Conservation (phyloP, 2,113 vertebrate species). For the Oreochromis tanganicae region DNA sequence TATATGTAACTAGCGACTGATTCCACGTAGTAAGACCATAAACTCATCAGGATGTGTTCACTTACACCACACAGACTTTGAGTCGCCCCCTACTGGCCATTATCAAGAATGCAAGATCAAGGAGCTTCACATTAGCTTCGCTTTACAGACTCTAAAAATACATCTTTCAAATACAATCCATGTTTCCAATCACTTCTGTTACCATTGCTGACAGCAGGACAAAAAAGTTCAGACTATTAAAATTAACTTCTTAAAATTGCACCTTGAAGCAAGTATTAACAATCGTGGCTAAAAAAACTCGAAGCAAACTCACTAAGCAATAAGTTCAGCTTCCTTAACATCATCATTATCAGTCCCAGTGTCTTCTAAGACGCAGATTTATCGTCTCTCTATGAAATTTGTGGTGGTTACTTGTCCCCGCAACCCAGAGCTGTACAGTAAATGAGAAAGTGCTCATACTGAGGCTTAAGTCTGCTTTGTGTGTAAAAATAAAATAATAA, state of each 20-base stretch:
- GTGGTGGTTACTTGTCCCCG: neutral
- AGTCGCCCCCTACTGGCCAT: neutral
- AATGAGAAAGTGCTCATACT: neutral
- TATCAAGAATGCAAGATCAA: neutral
- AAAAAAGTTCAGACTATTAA: neutral
- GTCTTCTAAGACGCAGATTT: too few relatives aligned
- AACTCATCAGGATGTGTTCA: neutral
- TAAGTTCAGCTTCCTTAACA: neutral
- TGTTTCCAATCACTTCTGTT: neutral
- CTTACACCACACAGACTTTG: neutral
- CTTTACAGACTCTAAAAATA: neutral
- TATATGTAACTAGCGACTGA: neutral
- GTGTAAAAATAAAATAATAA: neutral
- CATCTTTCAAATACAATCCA: fast-evolving
- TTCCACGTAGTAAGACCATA: neutral
- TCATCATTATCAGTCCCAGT: neutral
- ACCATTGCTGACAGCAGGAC: fast-evolving
- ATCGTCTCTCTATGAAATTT: neutral
- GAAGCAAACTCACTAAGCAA: neutral
- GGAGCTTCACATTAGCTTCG: fast-evolving
- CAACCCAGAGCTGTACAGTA: neutral
- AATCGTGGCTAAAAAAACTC: neutral
- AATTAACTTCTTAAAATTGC: neutral
- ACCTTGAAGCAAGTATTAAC: neutral
- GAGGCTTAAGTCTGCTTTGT: neutral